Percentiles rank a stretch among this genome's conserved stretches.
phyloP scores from a whole-genome alignment of 2,797 vertebrate genomes.

The Danio tinwini region DNA sequence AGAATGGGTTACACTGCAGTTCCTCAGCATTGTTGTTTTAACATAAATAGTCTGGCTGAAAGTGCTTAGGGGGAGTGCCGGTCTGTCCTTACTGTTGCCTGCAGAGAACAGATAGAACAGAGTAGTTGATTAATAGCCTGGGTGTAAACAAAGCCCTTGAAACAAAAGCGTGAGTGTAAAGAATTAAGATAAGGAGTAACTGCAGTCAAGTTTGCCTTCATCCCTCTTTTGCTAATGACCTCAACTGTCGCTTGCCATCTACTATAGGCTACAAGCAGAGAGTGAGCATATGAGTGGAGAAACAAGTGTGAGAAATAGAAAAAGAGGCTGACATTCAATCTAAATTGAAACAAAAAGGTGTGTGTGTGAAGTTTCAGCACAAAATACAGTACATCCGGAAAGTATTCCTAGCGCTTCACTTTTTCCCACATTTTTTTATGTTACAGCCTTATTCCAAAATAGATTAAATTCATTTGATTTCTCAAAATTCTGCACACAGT shows the following conservation, averaged over 20 bases:
- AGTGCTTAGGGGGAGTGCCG: conserved; percentile 73
- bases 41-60: conserved; percentile 65
- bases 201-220: conserved; percentile 82
- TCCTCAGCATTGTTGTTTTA: neutral
- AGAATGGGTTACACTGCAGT: neutral
- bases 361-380: too few relatives aligned
- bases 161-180: conserved; percentile 83
- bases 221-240: conserved; percentile 84
- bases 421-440: too few relatives aligned
- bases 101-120: conserved; percentile 64
- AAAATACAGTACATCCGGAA: too few relatives aligned
- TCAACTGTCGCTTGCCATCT: conserved; percentile 80
- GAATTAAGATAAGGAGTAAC: conserved; percentile 82
- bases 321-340: conserved; percentile 14
- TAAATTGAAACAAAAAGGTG: conserved; percentile 18
- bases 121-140: conserved; percentile 81
- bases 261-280: conserved; percentile 57
- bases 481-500: too few relatives aligned
- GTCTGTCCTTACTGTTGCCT: conserved; percentile 32
- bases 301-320: conserved; percentile 16
- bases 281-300: neutral
- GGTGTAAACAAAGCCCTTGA: conserved; percentile 85
- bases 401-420: too few relatives aligned
- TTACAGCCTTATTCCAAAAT: too few relatives aligned
- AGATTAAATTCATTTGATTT: too few relatives aligned